Evolutionary conservation across 2,113 vertebrate genomes (phyloP), one percentile per base, ranked within the genome.

Genomic region (Lophotis ruficrista): DNA sequence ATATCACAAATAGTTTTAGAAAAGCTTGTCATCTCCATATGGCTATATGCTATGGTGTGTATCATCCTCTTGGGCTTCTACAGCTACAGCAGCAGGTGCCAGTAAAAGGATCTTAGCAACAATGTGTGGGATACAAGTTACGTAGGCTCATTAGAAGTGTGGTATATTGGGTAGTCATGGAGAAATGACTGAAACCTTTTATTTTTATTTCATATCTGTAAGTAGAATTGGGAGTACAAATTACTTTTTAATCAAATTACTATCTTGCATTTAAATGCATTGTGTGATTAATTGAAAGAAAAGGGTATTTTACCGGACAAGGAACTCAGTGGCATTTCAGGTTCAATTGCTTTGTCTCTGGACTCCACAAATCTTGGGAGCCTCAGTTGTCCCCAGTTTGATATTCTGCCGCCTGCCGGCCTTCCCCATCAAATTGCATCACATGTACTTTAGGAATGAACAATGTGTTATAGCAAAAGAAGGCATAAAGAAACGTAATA

Each of bases 361-460:
- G 9, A 35, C 16, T 81, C 22, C 45, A n/a, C 57, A 47, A 28
- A n/a, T 81, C 33, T 41, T 50, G 10, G 5, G 31, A 56, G 7
- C 50, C 25, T 56, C 66, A 9, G 16, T 23, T 61, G 10, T 61
- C 35, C 37, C 18, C 30, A n/a, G 8, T 43, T 45, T 69, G 53
- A 73, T 56, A 45, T 35, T 69, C 38, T 3, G 2, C 3, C 1
- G 5, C n/a, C 35, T 28, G 14, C 6, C 7, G 11, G 7, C 3
- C 4, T 4, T 9, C 20, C 25, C 14, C 30, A 24, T 37, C 28
- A 56, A 86, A 73, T 24, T 91, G 9, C 19, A 41, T 53, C 30
- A 35, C 4, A 12, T 3, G 0, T 70, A 17, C 24, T 78, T 78
- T 61, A 69, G 47, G 16, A 75, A 41, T 7, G 12, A 66, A 48